phyloP scores from a whole-genome alignment of 1,140 invertebrate species.

The Wasmannia auropunctata region DNA sequence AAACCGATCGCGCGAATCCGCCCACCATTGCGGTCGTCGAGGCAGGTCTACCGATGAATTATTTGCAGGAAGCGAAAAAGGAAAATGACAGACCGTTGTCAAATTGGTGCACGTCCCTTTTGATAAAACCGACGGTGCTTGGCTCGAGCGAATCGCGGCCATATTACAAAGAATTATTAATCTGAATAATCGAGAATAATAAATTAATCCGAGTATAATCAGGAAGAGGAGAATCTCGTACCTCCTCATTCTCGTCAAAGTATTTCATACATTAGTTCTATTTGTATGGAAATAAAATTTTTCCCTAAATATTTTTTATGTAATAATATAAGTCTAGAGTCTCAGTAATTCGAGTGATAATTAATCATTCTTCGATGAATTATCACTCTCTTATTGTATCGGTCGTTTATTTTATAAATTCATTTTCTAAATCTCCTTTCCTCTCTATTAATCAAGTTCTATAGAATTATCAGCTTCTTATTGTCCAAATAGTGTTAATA shows the following conservation, averaged over 20 bases:
- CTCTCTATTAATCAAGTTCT: neutral
- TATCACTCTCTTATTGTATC: neutral
- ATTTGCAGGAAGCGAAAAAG: neutral
- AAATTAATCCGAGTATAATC: conserved; percentile 6
- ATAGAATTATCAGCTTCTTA: neutral
- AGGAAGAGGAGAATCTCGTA: neutral
- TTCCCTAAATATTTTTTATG: neutral
- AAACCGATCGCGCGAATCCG: conserved; percentile 46
- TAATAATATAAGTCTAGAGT: neutral
- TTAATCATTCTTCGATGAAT: neutral
- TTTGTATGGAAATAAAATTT: neutral
- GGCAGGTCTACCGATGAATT: conserved; percentile 45
- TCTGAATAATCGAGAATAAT: neutral
- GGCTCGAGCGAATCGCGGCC: conserved; percentile 12
- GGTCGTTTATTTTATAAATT: neutral
- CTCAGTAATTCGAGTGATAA: neutral
- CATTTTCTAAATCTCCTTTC: neutral
- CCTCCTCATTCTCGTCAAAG: neutral
- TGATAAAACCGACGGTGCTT: neutral
- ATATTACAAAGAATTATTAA: neutral
- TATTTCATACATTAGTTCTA: neutral
- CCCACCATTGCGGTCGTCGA: conserved; percentile 56
- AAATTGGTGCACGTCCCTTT: neutral
- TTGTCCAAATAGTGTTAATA: neutral
- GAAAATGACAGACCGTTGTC: neutral